These are phyloP conservation scores for Drepanosiphum platanoidis DNA, from an alignment of 2,888 invertebrate species.

Conservation along the genomic window DNA sequence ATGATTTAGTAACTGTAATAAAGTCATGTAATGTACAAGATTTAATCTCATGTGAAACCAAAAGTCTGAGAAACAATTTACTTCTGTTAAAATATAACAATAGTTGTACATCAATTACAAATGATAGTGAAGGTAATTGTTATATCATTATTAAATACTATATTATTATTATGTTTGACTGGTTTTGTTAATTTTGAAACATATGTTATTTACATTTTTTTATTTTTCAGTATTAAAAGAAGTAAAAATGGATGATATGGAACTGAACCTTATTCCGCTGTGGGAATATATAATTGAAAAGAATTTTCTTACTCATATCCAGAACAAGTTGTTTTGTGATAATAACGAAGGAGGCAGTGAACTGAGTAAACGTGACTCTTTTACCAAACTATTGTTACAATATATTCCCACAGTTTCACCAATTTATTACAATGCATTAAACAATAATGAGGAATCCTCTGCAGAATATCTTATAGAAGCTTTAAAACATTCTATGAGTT, in stretches of 20 bases:
- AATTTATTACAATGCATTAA: conserved; percentile 28
- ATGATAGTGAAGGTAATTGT: conserved; percentile 18
- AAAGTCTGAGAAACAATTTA: conserved; percentile 38
- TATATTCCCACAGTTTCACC: conserved; percentile 50
- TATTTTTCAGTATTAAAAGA: background rate
- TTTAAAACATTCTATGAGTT: conserved; percentile 49
- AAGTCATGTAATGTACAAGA: conserved; percentile 20
- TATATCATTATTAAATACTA: background rate
- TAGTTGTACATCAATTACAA: background rate
- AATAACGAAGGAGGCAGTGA: background rate
- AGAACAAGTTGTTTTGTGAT: background rate
- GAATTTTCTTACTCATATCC: background rate
- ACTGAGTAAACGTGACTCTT: background rate
- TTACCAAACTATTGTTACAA: conserved; percentile 27
- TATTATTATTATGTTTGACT: background rate
- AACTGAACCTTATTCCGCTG: conserved; percentile 46
- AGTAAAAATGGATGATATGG: conserved; percentile 21
- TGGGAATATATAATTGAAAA: conserved; percentile 53
- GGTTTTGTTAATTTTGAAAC: background rate
- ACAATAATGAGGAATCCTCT: background rate
- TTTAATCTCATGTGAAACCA: conserved; percentile 17
- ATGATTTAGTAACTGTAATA: conserved; percentile 15
- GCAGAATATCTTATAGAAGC: conserved; percentile 27
- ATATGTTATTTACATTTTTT: background rate
- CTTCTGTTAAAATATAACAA: conserved; percentile 1